phyloP scores from a whole-genome alignment of 92 coral and sea anemone species.

The Porites lobata region DNA sequence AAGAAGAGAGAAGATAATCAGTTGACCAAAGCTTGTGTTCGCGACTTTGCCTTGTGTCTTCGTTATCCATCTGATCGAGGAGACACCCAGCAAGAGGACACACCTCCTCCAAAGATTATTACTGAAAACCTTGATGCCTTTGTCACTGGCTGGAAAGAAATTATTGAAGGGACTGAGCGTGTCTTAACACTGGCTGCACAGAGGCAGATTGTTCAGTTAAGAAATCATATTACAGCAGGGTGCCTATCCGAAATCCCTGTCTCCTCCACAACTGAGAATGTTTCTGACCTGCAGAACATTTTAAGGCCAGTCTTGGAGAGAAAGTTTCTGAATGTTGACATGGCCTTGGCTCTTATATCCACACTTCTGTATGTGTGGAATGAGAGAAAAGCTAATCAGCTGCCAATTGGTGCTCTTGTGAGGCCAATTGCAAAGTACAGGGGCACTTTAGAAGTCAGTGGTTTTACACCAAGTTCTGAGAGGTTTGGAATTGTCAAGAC shows the following conservation, averaged over 20 bases:
- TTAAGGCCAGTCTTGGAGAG: constrained; percentile 71
- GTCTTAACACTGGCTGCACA: constrained; percentile 73
- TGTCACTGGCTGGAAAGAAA: constrained; percentile 68
- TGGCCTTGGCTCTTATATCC: constrained; percentile 72
- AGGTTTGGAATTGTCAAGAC: constrained; percentile 63
- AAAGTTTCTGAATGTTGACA: constrained; percentile 72
- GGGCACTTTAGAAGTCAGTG: constrained; percentile 63
- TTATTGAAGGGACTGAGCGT: constrained; percentile 66
- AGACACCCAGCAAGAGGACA: constrained; percentile 50
- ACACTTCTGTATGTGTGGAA: constrained; percentile 77
- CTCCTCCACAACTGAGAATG: constrained; percentile 55
- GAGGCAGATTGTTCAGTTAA: constrained; percentile 60
- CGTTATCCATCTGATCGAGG: constrained; percentile 68
- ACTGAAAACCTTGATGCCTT: constrained; percentile 63
- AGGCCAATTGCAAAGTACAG: constrained; percentile 69
- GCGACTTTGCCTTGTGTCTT: constrained; percentile 63
- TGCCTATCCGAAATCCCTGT: constrained; percentile 74
- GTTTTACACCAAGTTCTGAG: constrained; percentile 64
- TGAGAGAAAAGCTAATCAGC: constrained; percentile 64
- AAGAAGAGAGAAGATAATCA: constrained; percentile 71
- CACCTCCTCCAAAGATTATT: constrained; percentile 59
- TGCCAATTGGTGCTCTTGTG: constrained; percentile 46
- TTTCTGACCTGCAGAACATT: constrained; percentile 55
- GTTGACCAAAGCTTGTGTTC: constrained; percentile 57
- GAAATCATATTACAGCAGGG: constrained; percentile 52